A percentile compares a stretch with the other conserved stretches of the same genome.
phyloP scores from a whole-genome alignment of 2,888 invertebrate genomes.

The Stenodera caucasica region DNA sequence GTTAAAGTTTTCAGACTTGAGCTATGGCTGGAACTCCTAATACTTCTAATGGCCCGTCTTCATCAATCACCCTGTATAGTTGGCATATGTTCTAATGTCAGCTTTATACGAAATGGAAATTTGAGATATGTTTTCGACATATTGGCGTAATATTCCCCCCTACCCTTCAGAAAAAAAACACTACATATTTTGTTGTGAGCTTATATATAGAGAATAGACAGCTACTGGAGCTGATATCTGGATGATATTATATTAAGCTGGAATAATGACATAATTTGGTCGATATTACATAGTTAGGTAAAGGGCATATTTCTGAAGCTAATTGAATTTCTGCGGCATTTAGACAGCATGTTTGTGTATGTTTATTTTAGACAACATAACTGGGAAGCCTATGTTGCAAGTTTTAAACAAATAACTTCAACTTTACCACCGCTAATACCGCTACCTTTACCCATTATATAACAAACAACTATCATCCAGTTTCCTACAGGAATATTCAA shows the following conservation, averaged over 20 bases:
- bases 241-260: neutral
- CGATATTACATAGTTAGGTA: conserved; percentile 18
- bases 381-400: conserved; percentile 11
- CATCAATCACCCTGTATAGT: no score
- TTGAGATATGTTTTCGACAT: neutral
- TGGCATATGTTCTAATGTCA: neutral
- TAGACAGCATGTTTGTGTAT: conserved; percentile 19
- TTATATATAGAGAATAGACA: no score
- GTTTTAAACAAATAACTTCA: conserved; percentile 4
- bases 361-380: conserved; percentile 23
- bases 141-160: no score
- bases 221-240: neutral
- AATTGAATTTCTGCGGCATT: conserved; percentile 26
- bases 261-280: conserved; percentile 17
- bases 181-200: no score
- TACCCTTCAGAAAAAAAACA: no score
- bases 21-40: no score
- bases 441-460: neutral
- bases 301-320: conserved; percentile 20
- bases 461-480: neutral
- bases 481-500: conserved; percentile 10
- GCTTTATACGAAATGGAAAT: neutral
- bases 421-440: neutral
- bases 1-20: no score
- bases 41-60: no score